These are phyloP conservation scores for Ciconia stormi DNA, from an alignment of 2,113 vertebrate species.

Conservation along the genomic window DNA sequence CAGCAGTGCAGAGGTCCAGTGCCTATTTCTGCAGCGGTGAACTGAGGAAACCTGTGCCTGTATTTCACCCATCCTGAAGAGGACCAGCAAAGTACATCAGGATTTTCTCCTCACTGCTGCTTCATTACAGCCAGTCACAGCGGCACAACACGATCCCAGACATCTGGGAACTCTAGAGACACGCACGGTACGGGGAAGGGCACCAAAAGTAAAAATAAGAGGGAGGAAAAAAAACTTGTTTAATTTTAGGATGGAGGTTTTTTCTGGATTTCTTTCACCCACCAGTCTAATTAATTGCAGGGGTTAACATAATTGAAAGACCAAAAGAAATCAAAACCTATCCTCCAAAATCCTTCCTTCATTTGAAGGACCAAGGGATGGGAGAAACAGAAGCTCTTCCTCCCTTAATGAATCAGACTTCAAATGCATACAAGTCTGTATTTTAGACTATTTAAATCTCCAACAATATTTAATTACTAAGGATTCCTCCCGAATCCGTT, in stretches of 20 bases:
- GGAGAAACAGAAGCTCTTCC: not conserved
- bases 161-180: not conserved
- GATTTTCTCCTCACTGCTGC: not conserved
- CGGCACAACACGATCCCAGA: not conserved
- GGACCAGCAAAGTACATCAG: not conserved
- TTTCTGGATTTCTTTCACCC: not conserved
- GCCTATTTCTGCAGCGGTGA: not conserved
- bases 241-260: not conserved
- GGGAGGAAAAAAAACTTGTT: not conserved
- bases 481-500: not conserved
- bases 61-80: not conserved
- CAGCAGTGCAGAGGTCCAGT: not conserved
- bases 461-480: not conserved
- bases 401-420: not conserved
- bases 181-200: fast-evolving
- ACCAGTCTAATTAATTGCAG: not conserved
- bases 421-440: not conserved
- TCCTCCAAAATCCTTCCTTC: not conserved
- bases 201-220: not conserved
- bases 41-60: not conserved
- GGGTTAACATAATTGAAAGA: not conserved
- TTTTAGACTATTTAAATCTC: not conserved
- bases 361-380: not conserved
- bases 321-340: not conserved
- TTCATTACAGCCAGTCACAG: not conserved